These are phyloP conservation scores for Emydura subglobosa DNA, from an alignment of 2,113 vertebrate genomes.

Conservation along the genomic window DNA sequence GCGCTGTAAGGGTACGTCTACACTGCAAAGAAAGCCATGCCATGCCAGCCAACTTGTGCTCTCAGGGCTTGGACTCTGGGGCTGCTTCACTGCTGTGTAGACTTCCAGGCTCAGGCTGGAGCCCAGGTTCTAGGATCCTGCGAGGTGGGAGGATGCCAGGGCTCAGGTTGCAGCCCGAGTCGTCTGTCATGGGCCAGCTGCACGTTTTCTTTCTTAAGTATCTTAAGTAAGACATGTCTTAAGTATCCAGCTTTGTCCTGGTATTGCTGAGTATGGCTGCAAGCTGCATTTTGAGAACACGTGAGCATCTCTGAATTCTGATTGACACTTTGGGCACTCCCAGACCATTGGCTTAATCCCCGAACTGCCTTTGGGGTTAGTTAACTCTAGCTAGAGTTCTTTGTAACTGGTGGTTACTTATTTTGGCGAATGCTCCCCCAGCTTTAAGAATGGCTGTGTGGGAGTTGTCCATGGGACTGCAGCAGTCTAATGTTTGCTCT, in stretches of 20 bases:
- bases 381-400: background rate
- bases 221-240: background rate
- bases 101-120: background rate
- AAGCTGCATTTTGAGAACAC: too few relatives aligned
- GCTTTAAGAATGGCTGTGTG: accelerated
- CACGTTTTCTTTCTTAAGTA: background rate
- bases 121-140: too few relatives aligned
- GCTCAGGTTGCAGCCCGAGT: background rate
- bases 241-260: background rate
- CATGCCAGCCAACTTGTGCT: background rate
- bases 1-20: background rate
- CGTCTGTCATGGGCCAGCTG: background rate
- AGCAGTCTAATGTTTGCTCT: background rate
- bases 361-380: background rate
- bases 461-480: background rate
- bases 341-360: background rate
- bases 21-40: background rate
- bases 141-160: background rate
- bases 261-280: too few relatives aligned
- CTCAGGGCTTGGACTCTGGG: background rate
- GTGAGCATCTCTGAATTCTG: background rate
- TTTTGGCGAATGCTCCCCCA: background rate
- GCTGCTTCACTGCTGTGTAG: background rate
- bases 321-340: background rate
- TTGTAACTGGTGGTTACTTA: background rate